Percentiles rank a stretch among this genome's conserved stretches.
phyloP scores from a whole-genome alignment of 2,888 invertebrate species.

The Andrena dorsata region DNA sequence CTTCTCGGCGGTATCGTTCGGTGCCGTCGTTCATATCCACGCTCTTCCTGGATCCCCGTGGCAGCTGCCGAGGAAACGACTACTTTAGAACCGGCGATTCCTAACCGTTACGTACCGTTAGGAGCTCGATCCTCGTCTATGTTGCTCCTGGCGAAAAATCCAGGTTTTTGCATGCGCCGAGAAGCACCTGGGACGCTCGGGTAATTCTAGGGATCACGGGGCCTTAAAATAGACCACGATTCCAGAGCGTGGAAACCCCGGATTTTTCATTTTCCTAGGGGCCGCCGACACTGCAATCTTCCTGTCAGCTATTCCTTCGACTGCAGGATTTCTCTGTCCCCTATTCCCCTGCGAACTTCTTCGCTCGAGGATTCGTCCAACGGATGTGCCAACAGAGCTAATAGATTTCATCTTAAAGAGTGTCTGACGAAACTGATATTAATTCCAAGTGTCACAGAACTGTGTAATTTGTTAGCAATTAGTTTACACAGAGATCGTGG shows the following conservation, averaged over 20 bases:
- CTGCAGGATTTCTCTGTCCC: not conserved
- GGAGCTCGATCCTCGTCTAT: slow-evolving; percentile 57
- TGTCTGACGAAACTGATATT: too few species aligned
- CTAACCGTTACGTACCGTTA: slow-evolving; percentile 79
- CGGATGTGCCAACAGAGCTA: too few species aligned
- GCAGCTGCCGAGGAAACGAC: slow-evolving; percentile 56
- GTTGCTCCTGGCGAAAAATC: slow-evolving; percentile 51
- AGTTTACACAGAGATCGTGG: too few species aligned
- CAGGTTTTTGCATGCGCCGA: slow-evolving; percentile 30
- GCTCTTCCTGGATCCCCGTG: slow-evolving; percentile 67
- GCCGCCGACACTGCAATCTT: not conserved
- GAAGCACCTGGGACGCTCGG: slow-evolving; percentile 38
- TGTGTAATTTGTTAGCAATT: too few species aligned
- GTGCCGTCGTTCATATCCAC: slow-evolving; percentile 37
- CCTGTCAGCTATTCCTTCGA: not conserved
- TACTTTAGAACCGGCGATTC: slow-evolving; percentile 72
- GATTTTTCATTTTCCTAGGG: slow-evolving; percentile 6
- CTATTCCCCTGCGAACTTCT: not conserved
- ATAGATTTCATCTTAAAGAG: too few species aligned
- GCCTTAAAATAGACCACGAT: slow-evolving; percentile 45
- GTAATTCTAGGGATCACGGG: slow-evolving; percentile 44
- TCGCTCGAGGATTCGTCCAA: too few species aligned
- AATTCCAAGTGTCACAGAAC: too few species aligned
- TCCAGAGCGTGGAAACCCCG: slow-evolving; percentile 8
- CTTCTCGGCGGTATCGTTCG: slow-evolving; percentile 12